Conservation (phyloP, 2,888 invertebrate species). For the Cheilosia variabilis region DNA sequence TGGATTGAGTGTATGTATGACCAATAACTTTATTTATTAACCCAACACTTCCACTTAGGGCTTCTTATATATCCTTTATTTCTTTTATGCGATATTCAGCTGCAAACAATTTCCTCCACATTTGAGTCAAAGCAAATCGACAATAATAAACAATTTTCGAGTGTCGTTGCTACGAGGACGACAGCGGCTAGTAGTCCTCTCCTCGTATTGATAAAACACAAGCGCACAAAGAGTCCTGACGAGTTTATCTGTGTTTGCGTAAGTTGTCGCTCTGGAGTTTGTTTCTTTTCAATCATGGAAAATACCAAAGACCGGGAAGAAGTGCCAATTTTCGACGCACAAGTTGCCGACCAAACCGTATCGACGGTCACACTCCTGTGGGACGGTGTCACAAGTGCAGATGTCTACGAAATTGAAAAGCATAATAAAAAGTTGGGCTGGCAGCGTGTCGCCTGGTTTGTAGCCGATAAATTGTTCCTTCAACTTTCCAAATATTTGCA, state of each 20-base stretch:
- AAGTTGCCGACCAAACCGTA: slow-evolving; percentile 79
- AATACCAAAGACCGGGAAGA: slow-evolving; percentile 11
- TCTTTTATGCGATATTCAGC: slow-evolving; percentile 39
- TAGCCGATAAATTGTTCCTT: slow-evolving; percentile 43
- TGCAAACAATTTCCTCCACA: slow-evolving; percentile 36
- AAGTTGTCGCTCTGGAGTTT: slow-evolving; percentile 19
- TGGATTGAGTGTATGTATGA: background rate
- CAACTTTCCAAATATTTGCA: slow-evolving; percentile 31
- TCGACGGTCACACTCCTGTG: slow-evolving; percentile 80
- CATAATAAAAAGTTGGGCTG: slow-evolving; percentile 80
- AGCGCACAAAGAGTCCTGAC: background rate
- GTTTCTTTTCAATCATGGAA: slow-evolving; percentile 65
- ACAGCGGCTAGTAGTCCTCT: background rate
- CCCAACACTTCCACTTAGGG: slow-evolving; percentile 31
- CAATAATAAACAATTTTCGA: slow-evolving; percentile 14
- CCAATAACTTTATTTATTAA: slow-evolving; percentile 30
- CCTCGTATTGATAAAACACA: slow-evolving; percentile 29
- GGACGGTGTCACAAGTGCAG: slow-evolving; percentile 78
- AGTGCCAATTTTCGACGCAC: slow-evolving; percentile 78
- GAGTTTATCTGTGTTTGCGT: slow-evolving; percentile 29
- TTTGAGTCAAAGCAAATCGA: slow-evolving; percentile 13
- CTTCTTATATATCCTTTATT: slow-evolving; percentile 34
- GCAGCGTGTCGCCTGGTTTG: slow-evolving; percentile 81
- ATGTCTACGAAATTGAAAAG: slow-evolving; percentile 81
- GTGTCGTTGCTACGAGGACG: slow-evolving; percentile 13